phyloP scores from a whole-genome alignment of 2,113 vertebrate species.

The Hemicordylus capensis region DNA sequence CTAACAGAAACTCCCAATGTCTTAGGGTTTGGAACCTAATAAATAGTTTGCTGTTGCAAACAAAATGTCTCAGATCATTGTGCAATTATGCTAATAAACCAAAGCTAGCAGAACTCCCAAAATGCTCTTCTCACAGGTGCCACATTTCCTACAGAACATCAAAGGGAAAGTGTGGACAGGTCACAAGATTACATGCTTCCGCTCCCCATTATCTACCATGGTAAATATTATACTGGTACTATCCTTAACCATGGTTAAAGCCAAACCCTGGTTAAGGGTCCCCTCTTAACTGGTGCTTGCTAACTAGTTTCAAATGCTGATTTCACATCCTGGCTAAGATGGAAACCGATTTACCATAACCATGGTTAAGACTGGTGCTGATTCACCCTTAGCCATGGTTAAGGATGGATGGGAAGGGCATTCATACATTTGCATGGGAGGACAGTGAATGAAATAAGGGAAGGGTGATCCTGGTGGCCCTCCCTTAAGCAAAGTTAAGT shows the following conservation, averaged over 20 bases:
- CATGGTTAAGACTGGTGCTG: not conserved
- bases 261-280: too few relatives aligned
- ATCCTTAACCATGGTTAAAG: not conserved
- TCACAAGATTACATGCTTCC: not conserved
- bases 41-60: not conserved
- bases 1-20: not conserved
- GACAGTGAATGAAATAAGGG: not conserved
- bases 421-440: not conserved
- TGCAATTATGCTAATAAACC: not conserved
- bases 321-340: not conserved
- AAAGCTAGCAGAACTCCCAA: not conserved
- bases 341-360: not conserved
- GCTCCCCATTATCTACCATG: too few relatives aligned
- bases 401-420: not conserved
- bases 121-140: not conserved
- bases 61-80: not conserved
- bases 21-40: not conserved
- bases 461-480: not conserved
- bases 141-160: not conserved
- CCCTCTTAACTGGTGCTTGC: not conserved
- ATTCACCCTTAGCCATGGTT: not conserved
- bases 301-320: not conserved
- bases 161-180: not conserved
- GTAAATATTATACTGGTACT: not conserved
- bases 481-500: not conserved